Base-by-base conservation (phyloP, 2,888 invertebrate genomes). In the Pilophorus perplexus region DNA sequence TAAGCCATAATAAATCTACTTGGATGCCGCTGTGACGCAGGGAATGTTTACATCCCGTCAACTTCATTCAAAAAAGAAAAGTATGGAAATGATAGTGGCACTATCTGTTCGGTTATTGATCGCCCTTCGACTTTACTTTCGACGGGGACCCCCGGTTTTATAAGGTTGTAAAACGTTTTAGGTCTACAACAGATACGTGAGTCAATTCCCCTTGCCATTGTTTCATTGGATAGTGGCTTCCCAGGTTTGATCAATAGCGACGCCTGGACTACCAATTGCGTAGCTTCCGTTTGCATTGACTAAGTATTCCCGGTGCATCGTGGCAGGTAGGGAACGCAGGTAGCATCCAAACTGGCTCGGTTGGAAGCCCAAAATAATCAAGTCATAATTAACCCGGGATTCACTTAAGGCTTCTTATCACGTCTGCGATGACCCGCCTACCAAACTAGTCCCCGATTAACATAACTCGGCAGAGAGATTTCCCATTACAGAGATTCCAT, bases 271-370 rank as follows among this genome's bases (percentile, higher is more conserved):
- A 52, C 52, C 52, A 52, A 52, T 52, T 52, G 52, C 52, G 52
- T 52, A 52, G 52, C 52, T 52, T 52, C 52, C 52, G 52, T 52
- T 52, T 52, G 28, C 52, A 52, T 52, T 28, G 52, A 52, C 52
- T 52, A 52, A 52, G 52, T 52, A 52, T 52, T 52, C 52, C 27
- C 28, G n/a, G 16, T 18, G 27, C 52, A 12, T 27, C 28, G 27
- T 6, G 25, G 20, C 27, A 5, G 50, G 25, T 23, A 50, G 50
- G 52, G 33, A n/a, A 28, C 16, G 52, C 10, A 25, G 46, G 46
- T 12, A 23, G 46, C 23, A 46, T 46, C 46, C 46, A 14, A 46
- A 46, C 25, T 22, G 46, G 23, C 6, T 38, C 22, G 46, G 23
- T 22, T 46, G 22, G 46, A n/a, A 25, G 46, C 25, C 27, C 33